Base-by-base conservation (phyloP, 2,797 vertebrate species). In the Micromesistius poutassou region DNA sequence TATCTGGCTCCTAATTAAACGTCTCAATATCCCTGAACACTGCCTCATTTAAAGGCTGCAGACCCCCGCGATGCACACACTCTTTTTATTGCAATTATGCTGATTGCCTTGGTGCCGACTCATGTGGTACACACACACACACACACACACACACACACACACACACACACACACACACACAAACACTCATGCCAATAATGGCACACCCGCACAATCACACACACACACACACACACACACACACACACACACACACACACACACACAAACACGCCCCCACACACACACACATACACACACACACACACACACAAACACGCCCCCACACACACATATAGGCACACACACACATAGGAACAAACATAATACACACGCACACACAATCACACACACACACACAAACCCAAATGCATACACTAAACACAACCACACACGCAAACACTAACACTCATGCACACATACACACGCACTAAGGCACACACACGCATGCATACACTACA, bases 1-100 rank as follows among this genome's bases (percentile, higher is more conserved):
- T 86, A 74, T 76, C 73, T 38, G 68, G 74, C 80, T 46, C 33
- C 77, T 88, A 86, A 91, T 89, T 84, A 87, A 88, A 86, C 77
- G 82, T 73, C 22, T 33, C 75, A 74, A 83, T 82, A 82, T 79
- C 40, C 71, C 76, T 75, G 81, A 79, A 78, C 75, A 5, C 30
- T 77, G 76, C 78, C 70, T 79, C 25, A 55, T 78, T 30, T 42
- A 74, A 36, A 79, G 82, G 66, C 79, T 1, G 16, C 71, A 72
- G 78, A 79, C 68, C 76, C 72, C 22, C 42, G 75, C 85, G 78
- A 78, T 66, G 82, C 74, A 78, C 78, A 77, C 68, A 84, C 77
- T 79, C 75, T 75, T 83, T 80, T 77, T 82, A 80, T 80, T 79
- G 82, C 79, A 88, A 83, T 91, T 85, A 87, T 84, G 74, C 79